Evolutionary conservation across 2,888 invertebrate species (phyloP), one percentile per base, ranked within the genome.

Genomic region (Orthosia cruda): DNA sequence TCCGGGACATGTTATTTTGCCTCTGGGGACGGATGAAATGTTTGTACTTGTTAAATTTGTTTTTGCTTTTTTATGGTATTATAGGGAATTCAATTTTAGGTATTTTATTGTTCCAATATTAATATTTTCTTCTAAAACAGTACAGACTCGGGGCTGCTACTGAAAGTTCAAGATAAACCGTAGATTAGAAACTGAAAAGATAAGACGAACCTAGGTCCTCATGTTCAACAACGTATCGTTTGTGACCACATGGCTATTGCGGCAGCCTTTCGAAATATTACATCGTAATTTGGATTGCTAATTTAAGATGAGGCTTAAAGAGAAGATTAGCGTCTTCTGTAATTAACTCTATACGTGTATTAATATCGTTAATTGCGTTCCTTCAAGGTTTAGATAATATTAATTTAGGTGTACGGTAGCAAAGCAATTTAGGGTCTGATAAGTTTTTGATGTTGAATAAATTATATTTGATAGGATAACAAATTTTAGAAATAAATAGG

Each of bases 11-110:
- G 78, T 73, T 78, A 40, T 70, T 57, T 55, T 40, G 70, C 67
- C 83, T n/a, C 67, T 7, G 13, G 78, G 69, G 63, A 61, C n/a
- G 20, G 54, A 78, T 74, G 32, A 64, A 69, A 70, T 70, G 52
- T 61, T 83, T 70, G 71, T 54, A 18, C 26, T 68, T 40, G 20
- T 52, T 47, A 58, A 64, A 68, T 58, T 26, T 15, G 12, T 83
- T 65, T 74, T 78, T 67, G 45, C 11, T 26, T 45, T 23, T 26
- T 78, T 26, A 64, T 18, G 45, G n/a, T 69, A 50, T 55, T 52
- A 13, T 20, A 12, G 18, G 0, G 49, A 65, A 77, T 81, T 20
- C 54, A 54, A 61, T 57, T 68, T 23, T 23, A 61, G 26, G 16
- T 47, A 32, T 50, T n/a, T 58, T 61, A 45, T 49, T 26, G 9